Evolutionary conservation across 1,140 invertebrate genomes (phyloP).

Genomic region (Drosophila sp.): DNA sequence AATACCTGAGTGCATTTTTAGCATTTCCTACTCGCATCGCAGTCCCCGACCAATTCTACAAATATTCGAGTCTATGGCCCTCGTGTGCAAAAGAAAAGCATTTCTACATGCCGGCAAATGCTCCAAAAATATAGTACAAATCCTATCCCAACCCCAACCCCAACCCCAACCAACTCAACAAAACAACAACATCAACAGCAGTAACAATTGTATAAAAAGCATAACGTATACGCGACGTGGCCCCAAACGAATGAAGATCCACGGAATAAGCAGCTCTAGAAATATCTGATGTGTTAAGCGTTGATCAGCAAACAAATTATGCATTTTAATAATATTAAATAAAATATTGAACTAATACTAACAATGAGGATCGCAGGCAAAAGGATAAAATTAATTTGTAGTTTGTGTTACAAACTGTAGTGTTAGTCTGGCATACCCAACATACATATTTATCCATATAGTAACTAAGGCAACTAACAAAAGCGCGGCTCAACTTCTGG

Average conservation of each 20-base stretch:
- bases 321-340: constrained; percentile 13
- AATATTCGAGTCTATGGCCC: constrained; percentile 49
- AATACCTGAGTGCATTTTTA: constrained; percentile 79
- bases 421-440: neutral
- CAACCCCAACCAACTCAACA: neutral
- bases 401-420: neutral
- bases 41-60: constrained; percentile 36
- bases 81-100: constrained; percentile 45
- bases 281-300: constrained; percentile 20
- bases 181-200: too few relatives aligned
- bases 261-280: constrained; percentile 10
- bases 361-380: too few relatives aligned
- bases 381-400: neutral
- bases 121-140: constrained; percentile 23
- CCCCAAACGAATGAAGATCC: constrained; percentile 35
- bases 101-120: constrained; percentile 34
- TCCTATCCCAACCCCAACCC: too few relatives aligned
- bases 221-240: constrained; percentile 78
- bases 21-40: constrained; percentile 61
- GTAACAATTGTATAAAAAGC: constrained; percentile 66
- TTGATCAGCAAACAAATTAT: constrained; percentile 9
- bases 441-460: neutral
- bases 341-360: constrained; percentile 17
- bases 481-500: constrained; percentile 47
- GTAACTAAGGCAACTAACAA: constrained; percentile 50